Conservation (phyloP, 2,797 vertebrate species). For the Lacerta agilis region DNA sequence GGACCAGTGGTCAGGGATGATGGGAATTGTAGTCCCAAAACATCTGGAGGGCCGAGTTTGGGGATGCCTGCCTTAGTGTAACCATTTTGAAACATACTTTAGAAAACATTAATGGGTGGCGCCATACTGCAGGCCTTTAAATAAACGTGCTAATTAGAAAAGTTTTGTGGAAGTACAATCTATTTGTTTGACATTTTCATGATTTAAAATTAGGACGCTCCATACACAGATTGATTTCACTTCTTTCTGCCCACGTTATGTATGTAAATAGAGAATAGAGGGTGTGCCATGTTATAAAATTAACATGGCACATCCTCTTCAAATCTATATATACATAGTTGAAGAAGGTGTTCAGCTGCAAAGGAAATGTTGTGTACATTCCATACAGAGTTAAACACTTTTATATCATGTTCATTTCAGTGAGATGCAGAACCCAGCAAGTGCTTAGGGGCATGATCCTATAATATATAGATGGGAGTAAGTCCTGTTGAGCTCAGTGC, state of each 20-base stretch:
- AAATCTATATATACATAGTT: conserved; percentile 4
- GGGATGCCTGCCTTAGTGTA: not conserved
- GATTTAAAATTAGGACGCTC: not conserved
- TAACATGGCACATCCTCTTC: conserved; percentile 34
- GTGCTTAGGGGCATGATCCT: not conserved
- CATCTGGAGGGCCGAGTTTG: too few species aligned
- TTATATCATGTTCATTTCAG: not conserved
- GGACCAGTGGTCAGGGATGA: too few species aligned
- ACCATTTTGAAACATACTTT: not conserved
- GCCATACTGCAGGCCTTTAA: conserved; percentile 2
- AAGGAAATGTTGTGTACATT: conserved; percentile 32
- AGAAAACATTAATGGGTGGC: not conserved
- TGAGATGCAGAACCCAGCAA: not conserved
- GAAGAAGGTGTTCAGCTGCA: not conserved
- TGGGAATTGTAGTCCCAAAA: too few species aligned
- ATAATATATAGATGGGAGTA: not conserved
- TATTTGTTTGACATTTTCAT: conserved; percentile 22
- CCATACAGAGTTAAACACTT: not conserved
- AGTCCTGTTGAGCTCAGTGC: not conserved
- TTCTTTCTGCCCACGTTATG: conserved; percentile 26
- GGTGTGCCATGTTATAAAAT: conserved; percentile 8
- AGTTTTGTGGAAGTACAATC: not conserved
- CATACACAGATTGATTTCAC: not conserved
- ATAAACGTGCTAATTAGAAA: conserved; percentile 14
- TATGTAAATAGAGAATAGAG: not conserved